These are phyloP conservation scores for Orthonevra nobilis DNA, from an alignment of 2,888 invertebrate species.

Conservation along the genomic window DNA sequence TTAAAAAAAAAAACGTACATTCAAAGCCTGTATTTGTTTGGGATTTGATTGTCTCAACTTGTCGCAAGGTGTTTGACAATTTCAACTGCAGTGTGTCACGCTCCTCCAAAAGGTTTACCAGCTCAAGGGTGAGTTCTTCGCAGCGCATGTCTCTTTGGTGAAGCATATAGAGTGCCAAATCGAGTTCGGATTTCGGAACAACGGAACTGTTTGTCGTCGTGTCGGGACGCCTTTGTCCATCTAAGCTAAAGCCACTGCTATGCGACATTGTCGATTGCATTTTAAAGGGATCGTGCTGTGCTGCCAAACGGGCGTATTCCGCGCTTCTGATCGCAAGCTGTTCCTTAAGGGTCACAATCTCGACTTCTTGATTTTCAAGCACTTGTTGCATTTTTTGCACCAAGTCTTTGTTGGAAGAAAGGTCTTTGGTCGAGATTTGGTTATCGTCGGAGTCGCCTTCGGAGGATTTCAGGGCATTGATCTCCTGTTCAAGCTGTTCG, in stretches of 20 bases:
- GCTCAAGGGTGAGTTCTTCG: conserved; percentile 91
- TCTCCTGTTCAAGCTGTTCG: conserved; percentile 81
- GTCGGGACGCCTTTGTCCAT: conserved; percentile 36
- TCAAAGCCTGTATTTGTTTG: no score
- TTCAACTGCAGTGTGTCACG: conserved; percentile 91
- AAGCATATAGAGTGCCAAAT: conserved; percentile 90
- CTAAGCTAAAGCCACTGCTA: conserved; percentile 68
- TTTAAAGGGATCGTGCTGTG: conserved; percentile 79
- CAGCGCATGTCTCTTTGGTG: conserved; percentile 93
- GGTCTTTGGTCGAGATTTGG: conserved; percentile 70
- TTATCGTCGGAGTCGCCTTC: conserved; percentile 19
- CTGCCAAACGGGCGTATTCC: conserved; percentile 82
- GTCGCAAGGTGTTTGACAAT: conserved; percentile 89
- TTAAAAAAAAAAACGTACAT: no score
- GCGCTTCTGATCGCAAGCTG: conserved; percentile 84
- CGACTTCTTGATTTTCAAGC: conserved; percentile 86
- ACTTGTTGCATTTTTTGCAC: conserved; percentile 80
- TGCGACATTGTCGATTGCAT: conserved; percentile 75
- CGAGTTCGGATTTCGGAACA: conserved; percentile 84
- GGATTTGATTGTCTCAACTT: conserved; percentile 83
- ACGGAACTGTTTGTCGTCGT: conserved; percentile 30
- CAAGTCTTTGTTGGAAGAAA: conserved; percentile 73
- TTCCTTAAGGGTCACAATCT: conserved; percentile 87
- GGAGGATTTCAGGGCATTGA: conserved; percentile 78
- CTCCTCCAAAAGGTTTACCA: conserved; percentile 91